A percentile compares a stretch with the other conserved stretches of the same genome.
These are phyloP conservation scores for Drosophila maculinotata DNA, from an alignment of 2,888 invertebrate species.

Conservation along the genomic window DNA sequence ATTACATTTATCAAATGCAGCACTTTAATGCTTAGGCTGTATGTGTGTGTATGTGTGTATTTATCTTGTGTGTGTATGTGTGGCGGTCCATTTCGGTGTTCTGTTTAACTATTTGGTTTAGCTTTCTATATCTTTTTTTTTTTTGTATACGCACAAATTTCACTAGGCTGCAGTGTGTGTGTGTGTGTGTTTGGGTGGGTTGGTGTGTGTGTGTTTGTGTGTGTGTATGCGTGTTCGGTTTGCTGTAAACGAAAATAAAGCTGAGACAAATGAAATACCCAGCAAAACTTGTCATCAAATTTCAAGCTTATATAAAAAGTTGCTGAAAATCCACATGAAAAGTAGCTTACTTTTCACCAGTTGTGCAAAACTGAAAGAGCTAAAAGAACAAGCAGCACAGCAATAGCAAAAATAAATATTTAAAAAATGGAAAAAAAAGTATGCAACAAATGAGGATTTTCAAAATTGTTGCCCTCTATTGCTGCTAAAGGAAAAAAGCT, in stretches of 20 bases:
- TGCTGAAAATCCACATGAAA: not conserved
- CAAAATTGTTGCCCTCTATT: no score
- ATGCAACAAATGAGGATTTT: no score
- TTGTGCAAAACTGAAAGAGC: not conserved
- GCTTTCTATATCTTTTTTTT: constrained; percentile 39
- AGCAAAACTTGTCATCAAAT: constrained; percentile 1
- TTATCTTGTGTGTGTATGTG: constrained; percentile 20
- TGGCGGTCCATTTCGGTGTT: constrained; percentile 69
- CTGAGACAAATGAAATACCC: constrained; percentile 5
- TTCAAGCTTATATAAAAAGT: not conserved
- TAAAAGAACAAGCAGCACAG: not conserved
- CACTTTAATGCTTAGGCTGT: constrained; percentile 72
- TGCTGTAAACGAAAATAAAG: constrained; percentile 2
- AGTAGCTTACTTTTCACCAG: not conserved
- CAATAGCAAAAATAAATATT: not conserved
- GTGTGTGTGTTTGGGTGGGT: constrained; percentile 17
- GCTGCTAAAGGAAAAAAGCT: not conserved
- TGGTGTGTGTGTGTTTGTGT: constrained; percentile 46
- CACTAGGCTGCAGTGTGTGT: constrained; percentile 19
- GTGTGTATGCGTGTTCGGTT: constrained; percentile 22
- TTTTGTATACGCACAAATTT: constrained; percentile 26
- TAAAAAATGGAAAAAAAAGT: no score
- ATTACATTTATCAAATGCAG: constrained; percentile 73
- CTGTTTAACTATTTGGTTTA: constrained; percentile 61
- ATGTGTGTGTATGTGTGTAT: constrained; percentile 19